Base-by-base conservation (phyloP, 2,888 invertebrate species). In the Drosophila kokeensis region DNA sequence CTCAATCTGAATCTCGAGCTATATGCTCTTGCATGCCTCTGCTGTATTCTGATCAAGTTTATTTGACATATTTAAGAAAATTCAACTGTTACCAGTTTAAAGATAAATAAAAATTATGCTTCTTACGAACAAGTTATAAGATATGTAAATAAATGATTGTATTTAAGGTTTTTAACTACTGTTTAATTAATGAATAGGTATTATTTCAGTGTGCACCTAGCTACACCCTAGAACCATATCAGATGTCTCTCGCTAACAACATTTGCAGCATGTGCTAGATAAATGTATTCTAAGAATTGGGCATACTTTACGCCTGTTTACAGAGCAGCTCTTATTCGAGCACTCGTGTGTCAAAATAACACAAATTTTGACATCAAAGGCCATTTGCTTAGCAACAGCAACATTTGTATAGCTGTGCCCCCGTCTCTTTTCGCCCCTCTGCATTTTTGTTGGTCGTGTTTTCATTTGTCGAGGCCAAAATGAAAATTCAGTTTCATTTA, bases 401-500 rank as follows among this genome's bases (percentile, higher is more conserved):
- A 79, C 69, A 73, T 73, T 70, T 77, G 65, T 52, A 54, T 49
- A 36, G 10, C 52, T 42, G 38, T 27, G 32, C 53, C 15, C 11
- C 18, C 52, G 55, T n/a, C 32, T 34, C 54, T 38, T n/a, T 11
- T 27, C 24, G 21, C 21, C 45, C n/a, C 54, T 36, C 58, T 57
- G 53, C 68, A 69, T 52, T 45, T 42, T 38, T 71, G 71, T 53
- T 69, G 60, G 60, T 65, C 49, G 15, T 59, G 65, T 63, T 76
- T 69, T 65, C 68, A 59, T 67, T 58, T 75, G 62, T 66, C 15
- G 40, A 18, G 21, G 5, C 24, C 65, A 60, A 70, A 78, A 78
- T 80, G 76, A 69, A 54, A 80, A 80, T 76, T 79, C 72, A 69
- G 79, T 76, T 79, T 79, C 69, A 79, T 80, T 79, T 80, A 71